Base-by-base conservation (phyloP, 2,888 invertebrate species). In the Dynastes grantii region DNA sequence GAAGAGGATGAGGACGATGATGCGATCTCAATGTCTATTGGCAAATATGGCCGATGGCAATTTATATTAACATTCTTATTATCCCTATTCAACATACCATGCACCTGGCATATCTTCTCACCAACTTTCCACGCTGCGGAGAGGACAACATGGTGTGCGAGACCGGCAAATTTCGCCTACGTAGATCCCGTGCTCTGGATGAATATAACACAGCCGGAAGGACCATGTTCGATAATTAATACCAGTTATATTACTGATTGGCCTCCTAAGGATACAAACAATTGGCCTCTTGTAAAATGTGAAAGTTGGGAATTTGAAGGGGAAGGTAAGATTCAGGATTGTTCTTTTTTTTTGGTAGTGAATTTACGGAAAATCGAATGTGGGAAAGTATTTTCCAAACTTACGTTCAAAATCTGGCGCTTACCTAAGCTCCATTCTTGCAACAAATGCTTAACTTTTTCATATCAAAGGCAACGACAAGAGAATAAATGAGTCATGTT, bases 51-150 rank as follows among this genome's bases (percentile, higher is more conserved):
- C 68, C 91, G 92, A 82, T 95, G 95, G 95, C 95, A 95, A 88
- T 89, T 94, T 79, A 87, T 93, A 80, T 92, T 94, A 89, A 95
- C 95, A 2, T 93, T 95, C 85, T 89, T 95, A 64, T 88, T 95
- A 81, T 94, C 95, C 1, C 89, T 95, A 65, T 93, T 95, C 89
- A 95, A 95, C 85, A 92, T 95, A 84, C 95, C 95, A 1, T 95
- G 95, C 88, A 95, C 95, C 61, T 95, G 94, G 90, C 95, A 95
- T 88, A 95, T 95, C 85, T 94, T 94, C 87, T 91, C 93, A 75
- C 93, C 94, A 55, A 94, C 94, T 0, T 95, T 95, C 88, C 94
- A 93, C 91, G 93, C 93, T 71, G 92, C 92, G 83, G 90, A 91
- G 80, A 91, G 92, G 81, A 91, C 92, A 64, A 93, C 92, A 84